phyloP scores from a whole-genome alignment of 2,888 invertebrate genomes.

The Rhyacophila evoluta region DNA sequence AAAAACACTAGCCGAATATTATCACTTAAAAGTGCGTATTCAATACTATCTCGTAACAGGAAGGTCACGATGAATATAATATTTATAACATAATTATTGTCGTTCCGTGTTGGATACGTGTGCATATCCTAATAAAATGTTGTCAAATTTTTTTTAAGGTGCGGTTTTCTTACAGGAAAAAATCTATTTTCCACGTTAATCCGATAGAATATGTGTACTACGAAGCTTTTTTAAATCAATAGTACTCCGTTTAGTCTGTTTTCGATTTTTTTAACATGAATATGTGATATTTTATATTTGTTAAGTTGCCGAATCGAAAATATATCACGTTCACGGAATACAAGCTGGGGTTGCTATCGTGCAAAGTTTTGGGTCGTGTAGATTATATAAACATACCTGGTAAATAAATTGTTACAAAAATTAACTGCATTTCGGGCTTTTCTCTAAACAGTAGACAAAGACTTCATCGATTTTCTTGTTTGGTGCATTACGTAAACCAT shows the following conservation, averaged over 20 bases:
- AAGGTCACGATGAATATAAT: background rate
- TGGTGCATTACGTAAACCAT: constrained; percentile 17
- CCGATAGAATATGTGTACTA: too few species aligned
- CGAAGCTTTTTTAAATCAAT: background rate
- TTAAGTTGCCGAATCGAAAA: background rate
- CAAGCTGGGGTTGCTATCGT: background rate
- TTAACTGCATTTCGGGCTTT: background rate
- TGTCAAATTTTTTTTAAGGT: background rate
- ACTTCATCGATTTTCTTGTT: constrained; percentile 16
- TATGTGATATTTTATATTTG: background rate
- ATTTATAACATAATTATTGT: background rate
- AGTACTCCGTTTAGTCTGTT: background rate
- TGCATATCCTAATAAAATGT: background rate
- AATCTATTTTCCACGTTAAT: background rate
- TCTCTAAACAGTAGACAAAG: background rate
- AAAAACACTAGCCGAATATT: too few species aligned
- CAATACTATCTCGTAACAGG: background rate
- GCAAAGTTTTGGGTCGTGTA: background rate
- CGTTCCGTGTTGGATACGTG: background rate
- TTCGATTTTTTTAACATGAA: background rate
- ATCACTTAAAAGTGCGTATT: background rate
- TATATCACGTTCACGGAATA: background rate
- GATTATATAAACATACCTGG: too few species aligned
- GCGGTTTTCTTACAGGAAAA: background rate
- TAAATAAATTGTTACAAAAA: too few species aligned